Evolutionary conservation across 1,140 invertebrate genomes (phyloP), one percentile per base, ranked within the genome.

Genomic region (Drosophila ercepeae): DNA sequence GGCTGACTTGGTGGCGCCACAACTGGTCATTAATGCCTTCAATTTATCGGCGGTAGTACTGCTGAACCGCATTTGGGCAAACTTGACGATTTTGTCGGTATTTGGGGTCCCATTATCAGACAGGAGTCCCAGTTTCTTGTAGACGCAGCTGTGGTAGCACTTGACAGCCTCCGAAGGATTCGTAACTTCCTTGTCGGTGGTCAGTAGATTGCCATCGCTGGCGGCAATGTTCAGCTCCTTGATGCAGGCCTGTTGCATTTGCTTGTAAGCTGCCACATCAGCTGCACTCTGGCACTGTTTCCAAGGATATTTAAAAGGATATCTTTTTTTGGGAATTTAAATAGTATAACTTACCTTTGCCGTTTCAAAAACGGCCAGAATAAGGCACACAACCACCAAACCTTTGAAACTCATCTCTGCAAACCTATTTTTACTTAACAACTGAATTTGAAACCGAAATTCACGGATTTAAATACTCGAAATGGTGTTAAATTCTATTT

Each of bases 121-220:
- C 0, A 88, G 8, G 4, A 88, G 51, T 6, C 82, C 78, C 61
- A 89, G 7, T 13, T 82, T 89, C 45, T 89, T 68, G 39, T 89
- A 88, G n/a, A 88, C 44, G 11, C 82, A 88, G 8, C 34, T 75
- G n/a, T 89, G 78, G 11, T 51, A 89, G 48, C 82, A 88, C 25
- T 88, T 88, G 21, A 61, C 69, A 3, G 57, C 32, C 48, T 75
- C 64, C 11, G 78, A 74, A 7, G 69, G 60, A 69, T 72, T 82
- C 6, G 54, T 0, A 14, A 89, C 78, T 7, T 49, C 51, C 41
- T 82, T 88, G 16, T 88, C 58, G 8, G 34, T 50, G 13, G 23
- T n/a, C 6, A 88, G 54, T 13, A 51, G 42, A 0, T 44, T 19
- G 2, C 60, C 82, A 13, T 78, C 83, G 0, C 19, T 42, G 0